Conservation (phyloP, 2,888 invertebrate species). For the Lasioglossum vierecki region DNA sequence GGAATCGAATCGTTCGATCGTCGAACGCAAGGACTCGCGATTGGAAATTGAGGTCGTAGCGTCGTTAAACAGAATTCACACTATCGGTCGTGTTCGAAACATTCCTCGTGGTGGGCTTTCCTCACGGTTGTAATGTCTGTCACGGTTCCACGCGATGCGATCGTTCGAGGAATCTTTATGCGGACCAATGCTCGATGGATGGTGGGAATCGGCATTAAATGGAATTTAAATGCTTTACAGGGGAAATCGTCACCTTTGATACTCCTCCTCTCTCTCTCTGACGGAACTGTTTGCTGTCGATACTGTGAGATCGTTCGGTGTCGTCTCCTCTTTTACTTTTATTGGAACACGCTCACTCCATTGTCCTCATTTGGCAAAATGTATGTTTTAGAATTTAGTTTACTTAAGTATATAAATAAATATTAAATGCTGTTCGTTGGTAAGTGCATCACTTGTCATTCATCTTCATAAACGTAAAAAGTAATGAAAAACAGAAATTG, state of each 20-base stretch:
- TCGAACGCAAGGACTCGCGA: neutral
- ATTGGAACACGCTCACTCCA: no score
- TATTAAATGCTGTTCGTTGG: no score
- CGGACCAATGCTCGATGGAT: neutral
- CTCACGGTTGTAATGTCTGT: constrained; percentile 6
- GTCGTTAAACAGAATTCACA: constrained; percentile 9
- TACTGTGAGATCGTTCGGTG: neutral
- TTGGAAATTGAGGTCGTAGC: neutral
- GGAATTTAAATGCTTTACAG: neutral
- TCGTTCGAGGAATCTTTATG: constrained; percentile 9
- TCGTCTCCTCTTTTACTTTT: no score
- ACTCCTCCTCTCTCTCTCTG: neutral
- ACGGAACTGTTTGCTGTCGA: neutral
- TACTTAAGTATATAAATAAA: no score
- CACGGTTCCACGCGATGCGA: constrained; percentile 5
- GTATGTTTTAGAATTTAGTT: no score
- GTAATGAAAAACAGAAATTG: no score
- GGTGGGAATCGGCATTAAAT: neutral
- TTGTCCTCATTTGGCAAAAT: no score
- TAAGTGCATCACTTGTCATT: no score
- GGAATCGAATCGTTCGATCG: neutral
- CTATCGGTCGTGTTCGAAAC: neutral
- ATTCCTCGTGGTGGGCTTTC: neutral
- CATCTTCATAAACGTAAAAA: no score
- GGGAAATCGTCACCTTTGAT: neutral